phyloP scores from a whole-genome alignment of 2,888 invertebrate genomes.

The Acleris holmiana region DNA sequence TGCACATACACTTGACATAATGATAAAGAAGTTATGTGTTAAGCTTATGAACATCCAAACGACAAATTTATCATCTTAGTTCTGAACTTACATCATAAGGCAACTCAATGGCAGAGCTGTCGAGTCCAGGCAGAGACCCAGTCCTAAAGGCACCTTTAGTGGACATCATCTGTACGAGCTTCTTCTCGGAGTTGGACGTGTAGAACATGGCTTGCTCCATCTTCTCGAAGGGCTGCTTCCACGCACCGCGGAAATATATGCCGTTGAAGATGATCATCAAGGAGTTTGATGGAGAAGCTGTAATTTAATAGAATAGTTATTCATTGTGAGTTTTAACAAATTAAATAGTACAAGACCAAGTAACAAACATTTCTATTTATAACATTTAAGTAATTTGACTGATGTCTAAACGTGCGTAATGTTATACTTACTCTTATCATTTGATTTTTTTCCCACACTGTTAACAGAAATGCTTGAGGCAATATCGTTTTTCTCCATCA shows the following conservation, averaged over 20 bases:
- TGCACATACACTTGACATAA: too few species aligned
- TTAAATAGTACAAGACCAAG: too few species aligned
- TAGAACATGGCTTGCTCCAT: conserved; percentile 85
- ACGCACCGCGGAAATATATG: conserved; percentile 91
- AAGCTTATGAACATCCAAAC: too few species aligned
- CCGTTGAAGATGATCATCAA: conserved; percentile 90
- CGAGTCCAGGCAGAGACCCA: conserved; percentile 84
- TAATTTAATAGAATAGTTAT: conserved; percentile 1
- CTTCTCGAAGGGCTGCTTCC: conserved; percentile 87
- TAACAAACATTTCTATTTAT: not conserved
- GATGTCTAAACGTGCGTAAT: not conserved
- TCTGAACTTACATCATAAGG: conserved; percentile 88
- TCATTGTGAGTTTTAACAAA: not conserved
- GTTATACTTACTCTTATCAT: conserved; percentile 58
- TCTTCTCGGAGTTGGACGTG: conserved; percentile 84
- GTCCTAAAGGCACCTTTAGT: conserved; percentile 85
- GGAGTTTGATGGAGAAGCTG: conserved; percentile 77
- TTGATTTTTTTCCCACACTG: conserved; percentile 82
- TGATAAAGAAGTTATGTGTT: too few species aligned
- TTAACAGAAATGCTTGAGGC: conserved; percentile 85
- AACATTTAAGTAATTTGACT: not conserved
- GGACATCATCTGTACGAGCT: conserved; percentile 88
- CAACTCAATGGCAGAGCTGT: conserved; percentile 88
- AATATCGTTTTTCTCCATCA: conserved; percentile 78
- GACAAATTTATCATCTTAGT: not conserved